phyloP scores from a whole-genome alignment of 64 coral and sea anemone genomes.

The Anthopleura sola region DNA sequence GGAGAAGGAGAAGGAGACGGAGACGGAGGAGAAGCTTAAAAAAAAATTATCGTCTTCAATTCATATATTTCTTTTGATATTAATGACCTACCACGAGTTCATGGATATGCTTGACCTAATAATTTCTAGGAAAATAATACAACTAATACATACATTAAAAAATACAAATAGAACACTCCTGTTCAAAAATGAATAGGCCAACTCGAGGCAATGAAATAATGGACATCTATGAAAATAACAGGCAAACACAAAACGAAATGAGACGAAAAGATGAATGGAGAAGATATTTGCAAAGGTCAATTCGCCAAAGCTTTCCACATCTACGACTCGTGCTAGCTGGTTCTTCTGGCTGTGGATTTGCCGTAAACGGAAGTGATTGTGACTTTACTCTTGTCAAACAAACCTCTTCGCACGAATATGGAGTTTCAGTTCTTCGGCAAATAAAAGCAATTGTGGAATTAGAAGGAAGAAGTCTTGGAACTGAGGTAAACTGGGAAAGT shows the following conservation, averaged over 20 bases:
- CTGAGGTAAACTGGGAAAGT: background rate
- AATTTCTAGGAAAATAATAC: background rate
- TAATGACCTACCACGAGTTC: background rate
- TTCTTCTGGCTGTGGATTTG: constrained; percentile 35
- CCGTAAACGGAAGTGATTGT: constrained; percentile 30
- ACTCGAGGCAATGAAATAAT: background rate
- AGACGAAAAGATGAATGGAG: background rate
- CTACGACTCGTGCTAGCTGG: constrained; percentile 32
- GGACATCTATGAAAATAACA: background rate
- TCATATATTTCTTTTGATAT: background rate
- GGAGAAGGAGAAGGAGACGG: too few species aligned
- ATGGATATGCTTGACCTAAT: too few species aligned
- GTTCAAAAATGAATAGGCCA: background rate
- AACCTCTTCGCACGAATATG: background rate
- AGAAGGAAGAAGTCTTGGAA: background rate
- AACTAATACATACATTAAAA: background rate
- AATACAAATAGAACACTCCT: background rate
- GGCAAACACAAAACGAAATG: background rate
- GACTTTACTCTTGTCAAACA: constrained; percentile 37
- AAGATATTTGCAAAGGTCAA: background rate
- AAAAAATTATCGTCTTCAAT: background rate
- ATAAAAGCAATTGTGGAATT: background rate
- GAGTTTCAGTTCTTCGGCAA: background rate
- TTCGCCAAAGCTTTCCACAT: background rate
- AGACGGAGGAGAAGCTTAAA: too few species aligned